A percentile compares a stretch with the other conserved stretches of the same genome.
These are phyloP conservation scores for Latheticus oryzae DNA, from an alignment of 2,888 invertebrate genomes.

Conservation along the genomic window DNA sequence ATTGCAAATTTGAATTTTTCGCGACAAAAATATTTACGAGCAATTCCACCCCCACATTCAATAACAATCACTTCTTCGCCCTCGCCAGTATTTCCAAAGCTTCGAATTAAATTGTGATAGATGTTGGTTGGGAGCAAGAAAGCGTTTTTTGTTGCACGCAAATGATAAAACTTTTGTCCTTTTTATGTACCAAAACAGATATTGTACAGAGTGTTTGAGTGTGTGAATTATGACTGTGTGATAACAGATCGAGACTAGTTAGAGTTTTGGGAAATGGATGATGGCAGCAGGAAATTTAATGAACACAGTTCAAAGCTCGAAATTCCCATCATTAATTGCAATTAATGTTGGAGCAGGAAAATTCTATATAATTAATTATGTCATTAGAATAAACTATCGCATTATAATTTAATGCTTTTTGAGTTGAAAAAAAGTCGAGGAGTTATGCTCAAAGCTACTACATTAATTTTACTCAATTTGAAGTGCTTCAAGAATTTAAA, in stretches of 20 bases:
- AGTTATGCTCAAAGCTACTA: no score
- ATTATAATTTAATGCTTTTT: no score
- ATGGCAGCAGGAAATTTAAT: slow-evolving; percentile 25
- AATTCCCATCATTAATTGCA: slow-evolving; percentile 11
- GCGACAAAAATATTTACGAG: slow-evolving; percentile 9
- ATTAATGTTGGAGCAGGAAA: no score
- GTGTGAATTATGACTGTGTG: slow-evolving; percentile 2
- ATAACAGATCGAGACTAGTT: slow-evolving; percentile 7
- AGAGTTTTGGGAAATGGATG: slow-evolving; percentile 8
- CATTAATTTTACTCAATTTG: no score
- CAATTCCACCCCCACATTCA: slow-evolving; percentile 4
- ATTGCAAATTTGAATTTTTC: no score
- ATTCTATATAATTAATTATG: no score
- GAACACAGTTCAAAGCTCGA: slow-evolving; percentile 16
- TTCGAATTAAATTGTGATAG: slow-evolving; percentile 6
- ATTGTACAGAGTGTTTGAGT: no score
- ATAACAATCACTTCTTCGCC: slow-evolving; percentile 9
- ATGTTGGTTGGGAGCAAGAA: slow-evolving; percentile 6
- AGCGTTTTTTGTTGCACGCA: neutral
- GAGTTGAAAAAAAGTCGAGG: no score
- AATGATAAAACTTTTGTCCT: no score
- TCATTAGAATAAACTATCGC: no score
- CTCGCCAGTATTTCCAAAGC: slow-evolving; percentile 2
- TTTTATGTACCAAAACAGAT: no score
- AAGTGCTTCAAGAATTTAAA: no score